Base-by-base conservation (phyloP, 1,140 invertebrate species). In the Drosophila arawakana region DNA sequence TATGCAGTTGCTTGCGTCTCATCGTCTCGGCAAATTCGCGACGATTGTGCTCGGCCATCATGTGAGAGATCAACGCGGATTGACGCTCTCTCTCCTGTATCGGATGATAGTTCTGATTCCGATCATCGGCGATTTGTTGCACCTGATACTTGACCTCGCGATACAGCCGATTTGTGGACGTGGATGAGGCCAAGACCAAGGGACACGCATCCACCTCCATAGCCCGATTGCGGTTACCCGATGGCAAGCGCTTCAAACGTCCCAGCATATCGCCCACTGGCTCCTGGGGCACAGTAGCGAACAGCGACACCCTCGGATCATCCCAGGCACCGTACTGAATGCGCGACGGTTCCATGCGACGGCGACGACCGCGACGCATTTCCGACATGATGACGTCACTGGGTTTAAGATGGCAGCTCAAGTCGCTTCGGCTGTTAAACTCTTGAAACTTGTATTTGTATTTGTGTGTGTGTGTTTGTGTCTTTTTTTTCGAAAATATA, bases 221-320 rank as follows among this genome's bases (percentile, higher is more conserved):
- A 8, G 0, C 11, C 1, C 41, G 35, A 25, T 69, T 66, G 7
- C 80, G 49, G 2, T 44, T 25, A 0, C 46, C 63, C 9, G 1
- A 13, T 2, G 70, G 70, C 50, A 85, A 1, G 1, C 41, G 66
- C 49, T 68, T 73, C 7, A 86, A 1, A 1, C 59, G 58, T 0
- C 49, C 34, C 25, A 86, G 35, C 79, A 86, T 79, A 13, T 86
- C 74, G 1, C 34, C 44, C 0, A 82, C 7, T 0, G 82, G 82
- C 66, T 86, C 82, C 54, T 86, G 82, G 37, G 55, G 58, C 21
- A 78, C 47, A 0, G 72, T 68, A 35, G 82, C 82, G 2, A 86
- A 86, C 34, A 86, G 49, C 11, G 82, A 73, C 2, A 68, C 43
- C 0, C 79, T 55, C 4, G 82, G 82, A 50, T 86, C 43, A 47